Conservation (phyloP, 2,797 vertebrate genomes). For the Gobio occitaniae region DNA sequence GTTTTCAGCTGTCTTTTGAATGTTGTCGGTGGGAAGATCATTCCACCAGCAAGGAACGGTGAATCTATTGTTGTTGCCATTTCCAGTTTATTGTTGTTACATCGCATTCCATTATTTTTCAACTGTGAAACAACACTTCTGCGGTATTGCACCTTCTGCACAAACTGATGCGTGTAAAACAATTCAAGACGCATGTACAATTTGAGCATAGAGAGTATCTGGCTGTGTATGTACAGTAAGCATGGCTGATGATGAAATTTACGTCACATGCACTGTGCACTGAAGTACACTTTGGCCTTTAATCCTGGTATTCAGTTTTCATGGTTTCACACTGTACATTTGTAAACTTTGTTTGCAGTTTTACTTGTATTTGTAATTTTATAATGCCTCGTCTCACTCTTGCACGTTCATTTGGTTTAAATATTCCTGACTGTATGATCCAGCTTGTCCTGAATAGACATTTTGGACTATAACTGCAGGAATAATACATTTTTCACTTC, state of each 20-base stretch:
- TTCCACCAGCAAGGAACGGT: too few species aligned
- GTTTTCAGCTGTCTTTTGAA: too few species aligned
- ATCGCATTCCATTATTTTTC: background rate
- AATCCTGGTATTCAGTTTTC: background rate
- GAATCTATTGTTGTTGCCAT: background rate
- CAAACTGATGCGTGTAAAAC: background rate
- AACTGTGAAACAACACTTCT: background rate
- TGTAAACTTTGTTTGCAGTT: background rate
- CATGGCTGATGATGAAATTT: background rate
- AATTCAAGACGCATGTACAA: background rate
- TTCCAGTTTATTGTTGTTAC: background rate
- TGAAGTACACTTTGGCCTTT: background rate
- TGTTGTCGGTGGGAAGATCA: too few species aligned
- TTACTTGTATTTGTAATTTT: background rate
- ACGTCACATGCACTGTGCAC: background rate
- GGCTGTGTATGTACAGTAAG: background rate
- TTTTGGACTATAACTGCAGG: background rate
- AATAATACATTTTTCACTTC: background rate
- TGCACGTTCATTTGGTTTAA: background rate
- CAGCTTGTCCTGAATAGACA: background rate
- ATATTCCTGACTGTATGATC: background rate
- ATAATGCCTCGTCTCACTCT: background rate
- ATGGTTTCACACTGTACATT: background rate
- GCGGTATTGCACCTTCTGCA: background rate
- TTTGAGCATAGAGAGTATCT: background rate